phyloP scores from a whole-genome alignment of 1,140 invertebrate species.

The Solenopsis fugax region DNA sequence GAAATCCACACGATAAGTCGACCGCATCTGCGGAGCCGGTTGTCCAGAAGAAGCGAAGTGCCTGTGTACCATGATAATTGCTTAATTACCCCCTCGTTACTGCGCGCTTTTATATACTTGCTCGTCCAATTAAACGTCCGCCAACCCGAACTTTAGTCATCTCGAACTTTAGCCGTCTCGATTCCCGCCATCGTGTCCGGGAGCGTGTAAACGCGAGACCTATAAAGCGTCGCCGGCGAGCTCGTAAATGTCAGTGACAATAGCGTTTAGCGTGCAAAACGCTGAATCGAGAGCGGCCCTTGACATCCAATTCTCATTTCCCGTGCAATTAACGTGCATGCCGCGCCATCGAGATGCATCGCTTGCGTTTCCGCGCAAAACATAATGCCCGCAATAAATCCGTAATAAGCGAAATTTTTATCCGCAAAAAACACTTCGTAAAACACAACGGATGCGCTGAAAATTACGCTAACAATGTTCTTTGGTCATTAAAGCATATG shows the following conservation, averaged over 20 bases:
- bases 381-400: background rate
- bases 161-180: slow-evolving; percentile 69
- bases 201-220: background rate
- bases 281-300: slow-evolving; percentile 11
- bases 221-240: slow-evolving; percentile 60
- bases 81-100: slow-evolving; percentile 72
- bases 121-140: slow-evolving; percentile 70
- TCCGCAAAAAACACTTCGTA: background rate
- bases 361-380: background rate
- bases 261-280: slow-evolving; percentile 52
- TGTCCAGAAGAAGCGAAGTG: slow-evolving; percentile 43
- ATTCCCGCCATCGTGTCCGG: slow-evolving; percentile 1
- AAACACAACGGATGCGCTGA: background rate
- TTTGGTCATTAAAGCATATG: background rate
- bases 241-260: slow-evolving; percentile 69
- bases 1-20: background rate
- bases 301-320: slow-evolving; percentile 21
- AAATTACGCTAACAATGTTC: background rate
- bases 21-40: background rate
- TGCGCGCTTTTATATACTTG: slow-evolving; percentile 24
- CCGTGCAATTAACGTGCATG: background rate
- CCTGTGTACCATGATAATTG: slow-evolving; percentile 58
- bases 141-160: background rate
- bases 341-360: background rate
- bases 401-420: background rate